Evolutionary conservation across 2,888 invertebrate genomes (phyloP).

Genomic region (Neuroscelio doddi): DNA sequence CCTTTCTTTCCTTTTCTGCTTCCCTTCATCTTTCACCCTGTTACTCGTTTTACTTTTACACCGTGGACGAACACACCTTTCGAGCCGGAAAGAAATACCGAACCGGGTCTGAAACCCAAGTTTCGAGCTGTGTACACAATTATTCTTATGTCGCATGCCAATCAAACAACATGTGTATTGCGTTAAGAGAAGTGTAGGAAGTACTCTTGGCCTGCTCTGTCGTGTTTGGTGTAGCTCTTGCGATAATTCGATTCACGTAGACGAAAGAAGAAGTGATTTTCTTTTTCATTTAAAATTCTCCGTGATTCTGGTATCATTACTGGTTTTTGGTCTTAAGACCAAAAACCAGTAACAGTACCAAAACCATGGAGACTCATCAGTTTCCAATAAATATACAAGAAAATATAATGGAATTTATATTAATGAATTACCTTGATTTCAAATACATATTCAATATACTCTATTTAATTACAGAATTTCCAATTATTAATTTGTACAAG

Average conservation of each 20-base stretch:
- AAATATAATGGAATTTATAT: too few species aligned
- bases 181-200: constrained; percentile 49
- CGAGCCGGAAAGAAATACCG: constrained; percentile 31
- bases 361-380: too few species aligned
- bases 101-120: constrained; percentile 44
- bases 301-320: too few species aligned
- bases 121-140: constrained; percentile 60
- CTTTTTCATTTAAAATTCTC: constrained; percentile 19
- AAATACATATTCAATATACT: too few species aligned
- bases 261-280: constrained; percentile 40
- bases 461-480: too few species aligned
- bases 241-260: constrained; percentile 42
- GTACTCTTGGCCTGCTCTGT: constrained; percentile 44
- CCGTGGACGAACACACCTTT: constrained; percentile 32
- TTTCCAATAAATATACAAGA: too few species aligned
- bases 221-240: constrained; percentile 41
- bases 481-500: too few species aligned
- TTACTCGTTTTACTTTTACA: constrained; percentile 39
- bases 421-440: too few species aligned
- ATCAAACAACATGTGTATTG: constrained; percentile 58
- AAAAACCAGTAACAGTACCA: too few species aligned
- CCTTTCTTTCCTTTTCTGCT: constrained; percentile 27
- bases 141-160: constrained; percentile 68
- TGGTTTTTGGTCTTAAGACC: too few species aligned
- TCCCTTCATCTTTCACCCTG: constrained; percentile 32